Base-by-base conservation (phyloP, 2,888 invertebrate species). In the Mycogona germanica region DNA sequence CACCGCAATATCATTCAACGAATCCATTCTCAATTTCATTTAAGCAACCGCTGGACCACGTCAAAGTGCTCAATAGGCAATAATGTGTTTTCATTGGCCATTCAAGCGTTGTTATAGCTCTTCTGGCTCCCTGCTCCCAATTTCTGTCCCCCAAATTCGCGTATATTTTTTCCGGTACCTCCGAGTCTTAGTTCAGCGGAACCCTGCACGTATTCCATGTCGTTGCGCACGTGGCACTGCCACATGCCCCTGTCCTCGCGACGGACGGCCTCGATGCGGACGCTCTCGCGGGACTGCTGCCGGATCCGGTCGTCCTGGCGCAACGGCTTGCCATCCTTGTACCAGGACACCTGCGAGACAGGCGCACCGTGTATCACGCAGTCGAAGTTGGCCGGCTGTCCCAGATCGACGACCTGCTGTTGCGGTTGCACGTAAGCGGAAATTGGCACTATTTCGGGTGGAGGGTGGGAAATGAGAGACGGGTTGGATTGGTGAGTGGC, bases 141-240 rank as follows among this genome's bases (percentile, higher is more conserved):
- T n/a, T n/a, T n/a, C n/a, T n/a, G n/a, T n/a, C n/a, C n/a, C n/a
- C n/a, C n/a, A n/a, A n/a, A n/a, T n/a, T 17, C 41, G 23, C 54
- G 42, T n/a, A n/a, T n/a, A n/a, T n/a, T n/a, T n/a, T n/a, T n/a
- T n/a, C n/a, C n/a, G n/a, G n/a, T 51, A 60, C 61, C 61, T 57
- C 62, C 50, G 51, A 83, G 70, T 66, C 81, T 78, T 47, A 86
- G 72, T 68, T 85, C 83, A 0, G 82, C 81, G 0, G 84, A 77
- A 7, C 82, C 83, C 66, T 85, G 84, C 26, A 82, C 82, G 25
- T 65, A 65, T 29, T 67, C 66, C 14, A 62, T 60, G 19, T 65
- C 66, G 45, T 66, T 66, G 14, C 62, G 53, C 5, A 59, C 63
- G 25, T 50, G 53, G 48, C 64, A 64, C 55, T 64, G 64, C 55